Base-by-base conservation (phyloP, 92 coral and sea anemone species). In the Metridium senile region DNA sequence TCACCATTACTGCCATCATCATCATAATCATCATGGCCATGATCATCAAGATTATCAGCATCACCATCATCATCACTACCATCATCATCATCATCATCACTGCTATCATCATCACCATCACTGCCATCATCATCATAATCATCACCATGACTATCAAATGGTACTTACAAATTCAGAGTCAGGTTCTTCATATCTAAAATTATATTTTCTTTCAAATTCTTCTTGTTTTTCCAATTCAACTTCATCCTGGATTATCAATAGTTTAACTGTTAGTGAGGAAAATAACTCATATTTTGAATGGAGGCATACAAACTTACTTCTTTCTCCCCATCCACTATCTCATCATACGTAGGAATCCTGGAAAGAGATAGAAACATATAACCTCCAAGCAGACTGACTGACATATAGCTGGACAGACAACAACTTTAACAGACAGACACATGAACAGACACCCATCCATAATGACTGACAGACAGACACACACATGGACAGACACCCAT, bases 181-280 rank as follows among this genome's bases (percentile, higher is more conserved):
- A 22, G 97, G 98, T 61, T 94, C 98, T 64, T 94, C 98, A 79
- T 58, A 94, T 89, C 98, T 84, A 80, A 94, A 94, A 66, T 94
- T 94, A 64, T 31, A 92, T 68, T 89, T 92, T 31, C 98, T 80
- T 31, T 94, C 98, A 85, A 94, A 94, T 64, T 92, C 97, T 87
- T 94, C 98, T 68, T 94, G 95, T 69, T 92, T 81, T 52, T 94
- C 97, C 1, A 94, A 72, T 70, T 92, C 94, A 25, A 76, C 80
- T 62, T 92, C 95, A 79, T 94, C 98, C 98, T 94, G 61, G 4
- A 21, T 54, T 16, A 39, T 13, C 6, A 39, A 39, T 4, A 39
- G 13, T 4, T 4, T 4, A n/a, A n/a, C n/a, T n/a, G n/a, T n/a
- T n/a, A n/a, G n/a, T n/a, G n/a, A n/a, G n/a, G n/a, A n/a, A n/a